Conservation (phyloP, 2,113 vertebrate genomes). For the Arizona elegans region DNA sequence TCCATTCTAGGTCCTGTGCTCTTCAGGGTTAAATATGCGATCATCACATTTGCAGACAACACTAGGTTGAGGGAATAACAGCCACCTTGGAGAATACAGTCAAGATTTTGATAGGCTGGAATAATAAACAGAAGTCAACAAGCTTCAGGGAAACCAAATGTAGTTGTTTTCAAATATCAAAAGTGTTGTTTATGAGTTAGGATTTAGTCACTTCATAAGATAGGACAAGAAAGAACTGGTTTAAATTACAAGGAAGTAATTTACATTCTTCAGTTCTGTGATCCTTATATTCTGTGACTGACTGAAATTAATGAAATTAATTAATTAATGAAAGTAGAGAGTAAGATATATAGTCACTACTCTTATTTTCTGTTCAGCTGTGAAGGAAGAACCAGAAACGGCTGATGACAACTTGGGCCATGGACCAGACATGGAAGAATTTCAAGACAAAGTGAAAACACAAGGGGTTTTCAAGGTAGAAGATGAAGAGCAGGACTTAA, state of each 20-base stretch:
- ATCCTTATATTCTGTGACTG: not conserved
- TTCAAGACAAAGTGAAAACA: slow-evolving; percentile 73
- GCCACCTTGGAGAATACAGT: not conserved
- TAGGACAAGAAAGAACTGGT: not conserved
- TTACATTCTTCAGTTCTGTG: not conserved
- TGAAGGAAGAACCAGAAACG: slow-evolving; percentile 69
- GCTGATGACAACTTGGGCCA: slow-evolving; percentile 71
- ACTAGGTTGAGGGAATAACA: not conserved
- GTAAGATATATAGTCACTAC: not conserved
- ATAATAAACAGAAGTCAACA: not conserved
- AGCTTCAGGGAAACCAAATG: not conserved
- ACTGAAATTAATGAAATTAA: too few species aligned
- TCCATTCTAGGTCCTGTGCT: not conserved
- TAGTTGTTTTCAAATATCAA: not conserved
- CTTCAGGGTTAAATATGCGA: not conserved
- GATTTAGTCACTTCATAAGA: not conserved
- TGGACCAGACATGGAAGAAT: slow-evolving; percentile 74
- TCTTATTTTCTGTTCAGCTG: slow-evolving; percentile 4
- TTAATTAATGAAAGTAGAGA: not conserved
- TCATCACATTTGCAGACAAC: not conserved
- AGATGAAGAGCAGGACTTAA: slow-evolving; percentile 84
- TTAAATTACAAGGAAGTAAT: not conserved
- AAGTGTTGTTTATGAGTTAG: not conserved
- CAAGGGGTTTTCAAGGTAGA: slow-evolving; percentile 75
- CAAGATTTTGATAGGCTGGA: not conserved